Conservation (phyloP, 2,888 invertebrate species). For the Andrena bicolor region DNA sequence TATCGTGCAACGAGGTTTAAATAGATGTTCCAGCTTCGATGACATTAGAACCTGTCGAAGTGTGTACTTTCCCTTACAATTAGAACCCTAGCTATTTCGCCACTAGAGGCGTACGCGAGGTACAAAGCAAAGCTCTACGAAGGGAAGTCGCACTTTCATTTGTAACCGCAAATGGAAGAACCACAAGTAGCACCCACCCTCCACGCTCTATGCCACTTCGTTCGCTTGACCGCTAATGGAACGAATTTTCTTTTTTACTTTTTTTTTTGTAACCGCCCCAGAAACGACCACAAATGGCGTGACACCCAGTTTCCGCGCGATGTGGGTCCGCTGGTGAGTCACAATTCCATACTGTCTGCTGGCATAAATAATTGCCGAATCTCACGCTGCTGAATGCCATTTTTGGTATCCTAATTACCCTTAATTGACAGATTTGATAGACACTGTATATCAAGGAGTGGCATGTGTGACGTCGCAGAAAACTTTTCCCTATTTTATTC, state of each 20-base stretch:
- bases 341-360: background rate
- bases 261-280: constrained; percentile 21
- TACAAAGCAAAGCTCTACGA: constrained; percentile 7
- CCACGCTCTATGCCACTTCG: background rate
- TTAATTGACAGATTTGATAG: no score
- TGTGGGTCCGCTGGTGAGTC: constrained; percentile 39
- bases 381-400: no score
- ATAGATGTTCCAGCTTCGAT: background rate
- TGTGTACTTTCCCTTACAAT: background rate
- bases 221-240: constrained; percentile 45
- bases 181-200: constrained; percentile 31
- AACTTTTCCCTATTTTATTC: no score
- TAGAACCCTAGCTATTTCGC: background rate
- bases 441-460: no score
- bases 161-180: constrained; percentile 11
- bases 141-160: constrained; percentile 20
- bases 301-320: constrained; percentile 34
- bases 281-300: constrained; percentile 38
- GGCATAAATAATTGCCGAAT: no score
- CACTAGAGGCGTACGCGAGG: background rate
- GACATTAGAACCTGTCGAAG: background rate
- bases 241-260: constrained; percentile 21
- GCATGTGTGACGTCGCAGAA: no score
- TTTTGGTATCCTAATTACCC: no score
- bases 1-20: background rate